phyloP scores from a whole-genome alignment of 2,113 vertebrate genomes.

The Peromyscus leucopus region DNA sequence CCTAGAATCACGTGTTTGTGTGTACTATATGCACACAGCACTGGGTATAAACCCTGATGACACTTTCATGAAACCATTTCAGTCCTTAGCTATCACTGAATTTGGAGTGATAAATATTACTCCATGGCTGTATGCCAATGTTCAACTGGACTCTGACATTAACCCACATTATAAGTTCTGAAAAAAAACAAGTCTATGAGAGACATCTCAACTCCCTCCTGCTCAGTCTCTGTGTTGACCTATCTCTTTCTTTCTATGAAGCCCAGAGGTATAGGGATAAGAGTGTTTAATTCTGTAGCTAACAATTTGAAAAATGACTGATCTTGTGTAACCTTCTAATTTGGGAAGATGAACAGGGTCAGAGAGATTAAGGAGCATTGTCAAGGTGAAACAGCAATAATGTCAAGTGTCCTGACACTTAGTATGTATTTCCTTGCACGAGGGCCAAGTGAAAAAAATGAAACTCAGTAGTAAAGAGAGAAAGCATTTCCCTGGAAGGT shows the following conservation, averaged over 20 bases:
- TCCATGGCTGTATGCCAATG: not conserved
- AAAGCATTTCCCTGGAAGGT: not conserved
- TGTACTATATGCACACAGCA: not conserved
- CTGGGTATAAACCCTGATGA: not conserved
- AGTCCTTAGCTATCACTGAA: not conserved
- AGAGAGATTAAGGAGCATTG: not conserved
- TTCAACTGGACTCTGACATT: not conserved
- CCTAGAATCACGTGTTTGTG: not conserved
- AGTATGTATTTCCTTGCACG: not conserved
- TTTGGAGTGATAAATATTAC: not conserved
- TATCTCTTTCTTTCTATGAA: not conserved
- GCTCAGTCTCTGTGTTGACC: not conserved
- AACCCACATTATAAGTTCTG: not conserved
- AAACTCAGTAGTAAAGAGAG: not conserved
- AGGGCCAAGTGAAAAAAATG: not conserved
- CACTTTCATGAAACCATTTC: rapidly evolving
- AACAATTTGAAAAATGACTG: not conserved
- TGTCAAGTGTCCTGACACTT: not conserved
- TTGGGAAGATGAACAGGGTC: not conserved
- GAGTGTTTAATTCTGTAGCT: not conserved
- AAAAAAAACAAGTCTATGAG: not conserved
- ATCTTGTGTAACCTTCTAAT: not conserved
- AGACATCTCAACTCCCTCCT: not conserved
- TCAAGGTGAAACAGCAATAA: not conserved
- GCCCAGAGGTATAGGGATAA: not conserved